Evolutionary conservation across 2,113 vertebrate genomes (phyloP).

Genomic region (Mus pahari): DNA sequence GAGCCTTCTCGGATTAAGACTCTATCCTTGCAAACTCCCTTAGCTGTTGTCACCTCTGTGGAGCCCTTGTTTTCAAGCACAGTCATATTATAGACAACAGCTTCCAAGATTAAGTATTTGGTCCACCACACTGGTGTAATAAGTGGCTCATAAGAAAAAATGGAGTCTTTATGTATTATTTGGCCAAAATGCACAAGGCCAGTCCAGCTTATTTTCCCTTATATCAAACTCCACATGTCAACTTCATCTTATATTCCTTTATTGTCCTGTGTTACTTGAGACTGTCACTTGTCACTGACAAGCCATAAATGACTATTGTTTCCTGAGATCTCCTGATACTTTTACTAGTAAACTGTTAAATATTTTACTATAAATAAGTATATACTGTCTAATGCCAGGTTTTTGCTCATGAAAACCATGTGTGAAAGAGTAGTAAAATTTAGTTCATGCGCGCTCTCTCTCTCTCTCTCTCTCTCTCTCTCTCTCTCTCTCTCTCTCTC

Average conservation of each 20-base stretch:
- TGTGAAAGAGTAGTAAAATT: conserved; percentile 50
- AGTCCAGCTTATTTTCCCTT: background rate
- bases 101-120: background rate
- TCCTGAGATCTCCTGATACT: background rate
- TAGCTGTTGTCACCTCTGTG: background rate
- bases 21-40: background rate
- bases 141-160: background rate
- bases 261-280: background rate
- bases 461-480: background rate
- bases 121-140: background rate
- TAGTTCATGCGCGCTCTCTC: background rate
- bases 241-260: background rate
- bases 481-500: background rate
- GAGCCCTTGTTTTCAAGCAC: background rate
- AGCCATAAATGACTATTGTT: conserved; percentile 24
- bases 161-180: background rate
- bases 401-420: conserved; percentile 48
- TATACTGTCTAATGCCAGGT: background rate
- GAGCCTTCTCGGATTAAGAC: background rate
- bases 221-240: background rate
- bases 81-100: too few relatives aligned
- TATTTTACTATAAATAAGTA: background rate
- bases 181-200: background rate
- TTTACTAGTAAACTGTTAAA: background rate
- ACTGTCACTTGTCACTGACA: background rate